A percentile compares a stretch with the other conserved stretches of the same genome.
These are phyloP conservation scores for Capromys pilorides DNA, from an alignment of 2,797 vertebrate genomes.

Conservation along the genomic window DNA sequence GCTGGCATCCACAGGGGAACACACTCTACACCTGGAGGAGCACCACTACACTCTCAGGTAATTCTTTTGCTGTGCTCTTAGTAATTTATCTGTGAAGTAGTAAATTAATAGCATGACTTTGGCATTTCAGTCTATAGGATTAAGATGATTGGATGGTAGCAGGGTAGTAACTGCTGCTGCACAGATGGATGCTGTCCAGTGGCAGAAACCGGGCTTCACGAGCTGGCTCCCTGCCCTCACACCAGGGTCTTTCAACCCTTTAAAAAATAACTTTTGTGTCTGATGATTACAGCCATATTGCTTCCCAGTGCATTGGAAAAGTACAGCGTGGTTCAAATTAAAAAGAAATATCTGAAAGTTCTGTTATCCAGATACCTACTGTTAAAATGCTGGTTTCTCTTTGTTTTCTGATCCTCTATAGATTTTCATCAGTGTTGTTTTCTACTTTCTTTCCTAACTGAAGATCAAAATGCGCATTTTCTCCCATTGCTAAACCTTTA, in stretches of 20 bases:
- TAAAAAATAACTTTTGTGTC: slow-evolving; percentile 25
- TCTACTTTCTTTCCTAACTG: neutral
- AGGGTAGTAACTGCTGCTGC: neutral
- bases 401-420: neutral
- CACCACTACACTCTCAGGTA: neutral
- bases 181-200: slow-evolving; percentile 44
- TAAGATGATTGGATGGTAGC: slow-evolving; percentile 57
- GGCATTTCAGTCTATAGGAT: slow-evolving; percentile 64
- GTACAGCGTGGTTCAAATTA: neutral
- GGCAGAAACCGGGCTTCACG: neutral
- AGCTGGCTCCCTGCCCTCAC: slow-evolving; percentile 48
- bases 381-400: slow-evolving; percentile 4
- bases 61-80: neutral
- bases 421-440: neutral
- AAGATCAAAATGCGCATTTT: slow-evolving; percentile 3
- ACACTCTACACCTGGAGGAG: neutral
- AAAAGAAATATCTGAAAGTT: neutral
- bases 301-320: slow-evolving; percentile 27
- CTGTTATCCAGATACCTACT: neutral
- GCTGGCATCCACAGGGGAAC: neutral
- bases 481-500: slow-evolving; percentile 25
- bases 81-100: slow-evolving; percentile 41
- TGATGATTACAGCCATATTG: slow-evolving; percentile 15
- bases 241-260: slow-evolving; percentile 6
- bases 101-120: slow-evolving; percentile 58